These are phyloP conservation scores for Cordilura impudica DNA, from an alignment of 2,888 invertebrate genomes.

Conservation along the genomic window DNA sequence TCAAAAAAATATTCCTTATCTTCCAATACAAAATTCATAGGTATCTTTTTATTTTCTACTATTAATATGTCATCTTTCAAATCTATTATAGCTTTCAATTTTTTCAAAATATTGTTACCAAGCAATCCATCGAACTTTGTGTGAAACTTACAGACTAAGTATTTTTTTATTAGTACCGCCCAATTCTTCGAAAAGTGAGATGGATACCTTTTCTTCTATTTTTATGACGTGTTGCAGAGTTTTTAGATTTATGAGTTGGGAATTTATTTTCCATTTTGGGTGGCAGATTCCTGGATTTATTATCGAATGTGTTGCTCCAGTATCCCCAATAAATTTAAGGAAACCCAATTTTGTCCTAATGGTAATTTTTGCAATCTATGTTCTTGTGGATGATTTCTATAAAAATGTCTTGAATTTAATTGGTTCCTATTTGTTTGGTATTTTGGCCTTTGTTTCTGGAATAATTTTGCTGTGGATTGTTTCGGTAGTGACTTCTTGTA, in stretches of 20 bases:
- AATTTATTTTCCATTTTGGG: background rate
- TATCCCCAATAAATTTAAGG: no score
- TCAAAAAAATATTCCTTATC: no score
- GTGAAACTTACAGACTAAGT: background rate
- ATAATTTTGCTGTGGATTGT: no score
- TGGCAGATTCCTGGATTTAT: slow-evolving; percentile 5
- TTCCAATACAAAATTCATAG: slow-evolving; percentile 13
- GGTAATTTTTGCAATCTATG: no score
- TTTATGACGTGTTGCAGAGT: background rate
- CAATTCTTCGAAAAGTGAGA: background rate
- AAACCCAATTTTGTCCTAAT: no score
- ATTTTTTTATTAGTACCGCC: background rate
- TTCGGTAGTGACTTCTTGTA: no score
- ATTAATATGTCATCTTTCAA: background rate
- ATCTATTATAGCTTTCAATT: background rate
- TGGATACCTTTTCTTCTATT: background rate
- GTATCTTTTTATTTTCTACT: background rate
- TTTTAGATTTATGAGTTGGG: background rate
- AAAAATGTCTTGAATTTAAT: no score
- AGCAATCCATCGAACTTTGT: background rate
- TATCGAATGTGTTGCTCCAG: slow-evolving; percentile 1
- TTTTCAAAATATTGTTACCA: background rate
- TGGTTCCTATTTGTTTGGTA: no score
- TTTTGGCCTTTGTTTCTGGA: no score
- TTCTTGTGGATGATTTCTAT: no score